Percentiles rank a stretch among this genome's conserved stretches.
Conservation (phyloP, 2,113 vertebrate genomes). For the Pachypanchax playfairii region DNA sequence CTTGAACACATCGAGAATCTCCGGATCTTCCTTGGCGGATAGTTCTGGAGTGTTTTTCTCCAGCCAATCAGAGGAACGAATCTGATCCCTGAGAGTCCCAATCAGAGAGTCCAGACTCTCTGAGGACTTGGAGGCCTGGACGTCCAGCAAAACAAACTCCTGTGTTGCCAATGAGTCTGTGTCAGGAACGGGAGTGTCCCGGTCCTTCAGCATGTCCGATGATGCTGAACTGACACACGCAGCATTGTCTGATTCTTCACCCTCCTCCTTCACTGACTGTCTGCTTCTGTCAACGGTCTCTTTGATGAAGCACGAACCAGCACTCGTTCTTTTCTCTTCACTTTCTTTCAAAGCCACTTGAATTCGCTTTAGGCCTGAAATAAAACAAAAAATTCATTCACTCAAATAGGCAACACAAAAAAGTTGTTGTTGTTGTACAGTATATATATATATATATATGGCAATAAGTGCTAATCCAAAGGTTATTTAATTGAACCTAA, state of each 20-base stretch:
- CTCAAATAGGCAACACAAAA: conserved; percentile 1
- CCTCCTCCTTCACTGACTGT: conserved; percentile 65
- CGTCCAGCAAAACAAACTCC: conserved; percentile 73
- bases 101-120: conserved; percentile 80
- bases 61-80: conserved; percentile 83
- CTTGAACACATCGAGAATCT: conserved; percentile 85
- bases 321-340: conserved; percentile 57
- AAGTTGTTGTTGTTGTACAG: no score
- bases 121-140: conserved; percentile 66
- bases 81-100: conserved; percentile 83
- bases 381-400: conserved; percentile 26
- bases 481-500: no score
- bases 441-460: no score
- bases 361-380: conserved; percentile 87
- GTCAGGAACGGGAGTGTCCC: conserved; percentile 58
- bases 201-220: conserved; percentile 69
- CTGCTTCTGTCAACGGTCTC: conserved; percentile 36
- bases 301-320: conserved; percentile 36
- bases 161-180: conserved; percentile 59
- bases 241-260: conserved; percentile 57
- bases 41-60: conserved; percentile 85
- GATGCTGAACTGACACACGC: conserved; percentile 58
- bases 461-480: no score
- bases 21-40: conserved; percentile 84
- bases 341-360: conserved; percentile 81